Base-by-base conservation (phyloP, 1,140 invertebrate genomes). In the Drosophila mojavensis region DNA sequence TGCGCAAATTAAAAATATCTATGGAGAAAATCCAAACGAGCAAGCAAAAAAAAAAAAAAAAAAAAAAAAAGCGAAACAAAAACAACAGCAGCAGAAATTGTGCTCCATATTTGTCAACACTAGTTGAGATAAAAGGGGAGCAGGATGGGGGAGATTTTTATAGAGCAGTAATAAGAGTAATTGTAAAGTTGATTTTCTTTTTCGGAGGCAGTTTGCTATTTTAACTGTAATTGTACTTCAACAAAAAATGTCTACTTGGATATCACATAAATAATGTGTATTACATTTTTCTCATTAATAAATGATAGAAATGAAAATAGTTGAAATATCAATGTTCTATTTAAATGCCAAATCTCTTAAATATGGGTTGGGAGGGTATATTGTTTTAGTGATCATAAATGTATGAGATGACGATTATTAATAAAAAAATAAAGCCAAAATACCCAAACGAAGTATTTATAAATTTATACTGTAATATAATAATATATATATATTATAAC, bases 1-100 rank as follows among this genome's bases (percentile, higher is more conserved):
- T 72, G 65, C 39, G 45, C 53, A 74, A 85, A 75, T 81, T 54
- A 56, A 45, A 81, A 85, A 81, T 72, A 68, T 84, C 81, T 81
- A 66, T 66, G 59, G 82, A 81, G 79, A 86, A 81, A 86, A 81
- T 81, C 50, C 47, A 66, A 78, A 41, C 36, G 59, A 11, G 43
- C 28, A 26, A 55, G 4, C 1, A 28, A 26, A 64, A 28, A 28
- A 28, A 28, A 26, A 64, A 28, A 3, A 28, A 28, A 28, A 0
- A 0, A 39, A 51, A 74, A 62, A 45, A 51, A 74, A 62, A 54
- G 50, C 63, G 63, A 47, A 69, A 78, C 61, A 78, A 82, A 81
- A 78, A 77, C 5, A 30, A 30, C 51, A 51, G 51, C 61, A 69
- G 47, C 47, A 58, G 53, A 64, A 74, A 70, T 51, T 67, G 54